Evolutionary conservation across 2,113 vertebrate species (phyloP).

Genomic region (Nanorana parkeri): DNA sequence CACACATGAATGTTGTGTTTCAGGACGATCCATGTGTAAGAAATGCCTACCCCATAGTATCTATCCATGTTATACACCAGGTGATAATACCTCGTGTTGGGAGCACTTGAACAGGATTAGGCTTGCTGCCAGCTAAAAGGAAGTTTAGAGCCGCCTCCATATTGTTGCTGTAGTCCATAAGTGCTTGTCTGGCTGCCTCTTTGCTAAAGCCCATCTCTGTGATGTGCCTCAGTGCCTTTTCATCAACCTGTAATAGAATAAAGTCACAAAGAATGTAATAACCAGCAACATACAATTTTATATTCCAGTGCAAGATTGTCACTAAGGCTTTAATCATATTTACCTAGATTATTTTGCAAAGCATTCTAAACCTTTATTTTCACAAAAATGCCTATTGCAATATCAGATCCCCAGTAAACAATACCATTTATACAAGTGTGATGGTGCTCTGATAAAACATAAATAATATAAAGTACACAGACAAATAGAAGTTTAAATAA

Average conservation of each 20-base stretch:
- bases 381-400: not conserved
- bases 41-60: too few relatives aligned
- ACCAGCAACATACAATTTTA: not conserved
- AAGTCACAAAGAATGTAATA: not conserved
- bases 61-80: not conserved
- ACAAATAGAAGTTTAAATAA: not conserved
- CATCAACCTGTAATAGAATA: slow-evolving; percentile 84
- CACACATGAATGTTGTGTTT: too few relatives aligned
- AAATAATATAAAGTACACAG: not conserved
- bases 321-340: not conserved
- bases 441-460: slow-evolving; percentile 25
- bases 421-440: slow-evolving; percentile 23
- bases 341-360: not conserved
- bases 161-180: slow-evolving; percentile 95
- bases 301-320: not conserved
- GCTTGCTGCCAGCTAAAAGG: slow-evolving; percentile 83
- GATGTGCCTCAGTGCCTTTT: slow-evolving; percentile 92
- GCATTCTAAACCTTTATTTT: not conserved
- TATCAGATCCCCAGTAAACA: not conserved
- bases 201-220: slow-evolving; percentile 98
- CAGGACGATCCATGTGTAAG: too few relatives aligned
- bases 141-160: slow-evolving; percentile 93
- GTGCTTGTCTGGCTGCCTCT: slow-evolving; percentile 89
- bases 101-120: slow-evolving; percentile 75
- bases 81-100: slow-evolving; percentile 77